A percentile compares a stretch with the other conserved stretches of the same genome.
Evolutionary conservation across 2,113 vertebrate genomes (phyloP).

Genomic region (Genyomyrus donnyi): DNA sequence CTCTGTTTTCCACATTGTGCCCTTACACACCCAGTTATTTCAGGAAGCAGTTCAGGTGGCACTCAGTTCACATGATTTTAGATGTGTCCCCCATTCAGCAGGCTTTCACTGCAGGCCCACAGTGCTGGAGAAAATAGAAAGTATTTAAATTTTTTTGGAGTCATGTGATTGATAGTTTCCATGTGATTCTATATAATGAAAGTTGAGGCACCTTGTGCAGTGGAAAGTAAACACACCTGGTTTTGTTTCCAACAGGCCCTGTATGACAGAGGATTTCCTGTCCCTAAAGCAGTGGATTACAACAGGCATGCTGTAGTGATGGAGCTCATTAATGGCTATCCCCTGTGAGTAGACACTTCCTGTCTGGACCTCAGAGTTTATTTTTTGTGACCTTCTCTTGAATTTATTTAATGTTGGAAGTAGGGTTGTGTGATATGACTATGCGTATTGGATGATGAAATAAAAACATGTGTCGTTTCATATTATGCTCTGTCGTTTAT

Average conservation of each 20-base stretch:
- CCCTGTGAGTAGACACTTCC: conserved; percentile 70
- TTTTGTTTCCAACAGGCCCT: conserved; percentile 62
- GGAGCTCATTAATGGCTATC: conserved; percentile 91
- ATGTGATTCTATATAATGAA: neutral
- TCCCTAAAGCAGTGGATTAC: conserved; percentile 90
- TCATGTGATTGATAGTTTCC: neutral
- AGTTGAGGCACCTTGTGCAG: neutral
- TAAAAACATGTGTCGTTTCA: too few relatives aligned
- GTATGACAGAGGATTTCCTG: conserved; percentile 85
- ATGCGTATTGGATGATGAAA: too few relatives aligned
- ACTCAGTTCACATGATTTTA: neutral
- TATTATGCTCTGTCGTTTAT: too few relatives aligned
- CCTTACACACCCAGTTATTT: neutral
- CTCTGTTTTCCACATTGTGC: neutral
- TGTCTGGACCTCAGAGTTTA: neutral
- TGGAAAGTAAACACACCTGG: neutral
- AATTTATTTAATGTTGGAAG: neutral
- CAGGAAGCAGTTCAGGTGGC: neutral
- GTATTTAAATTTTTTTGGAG: neutral
- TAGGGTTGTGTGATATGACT: too few relatives aligned
- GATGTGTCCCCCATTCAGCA: neutral
- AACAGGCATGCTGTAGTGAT: conserved; percentile 92
- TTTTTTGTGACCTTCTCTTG: neutral
- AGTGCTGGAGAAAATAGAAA: neutral
- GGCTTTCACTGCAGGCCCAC: neutral